Base-by-base conservation (phyloP, 2,797 vertebrate species). In the Phalanger gymnotis region DNA sequence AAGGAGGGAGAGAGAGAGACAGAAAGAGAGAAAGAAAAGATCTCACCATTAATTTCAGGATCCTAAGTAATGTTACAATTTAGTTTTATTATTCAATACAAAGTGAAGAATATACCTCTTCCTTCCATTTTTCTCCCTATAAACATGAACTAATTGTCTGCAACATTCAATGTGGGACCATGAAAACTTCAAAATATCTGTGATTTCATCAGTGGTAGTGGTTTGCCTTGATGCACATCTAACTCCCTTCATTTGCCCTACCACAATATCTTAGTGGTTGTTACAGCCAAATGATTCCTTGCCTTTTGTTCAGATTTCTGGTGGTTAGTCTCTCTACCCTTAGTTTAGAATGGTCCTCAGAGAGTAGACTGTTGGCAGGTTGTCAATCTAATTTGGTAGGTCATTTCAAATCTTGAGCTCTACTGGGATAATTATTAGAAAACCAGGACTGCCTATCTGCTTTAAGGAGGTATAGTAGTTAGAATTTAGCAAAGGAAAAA, bases 1-100 rank as follows among this genome's bases (percentile, higher is more conserved):
- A 55, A 0, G 54, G 1, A 16, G 7, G 54, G 5, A 19, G 2
- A 2, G 5, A 19, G 1, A 9, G 0, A 54, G 54, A 16, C 0
- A 54, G 54, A 16, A 3, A 54, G 14, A 16, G 2, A 54, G 54
- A 16, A 3, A 54, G 14, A 16, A 16, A 30, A 25, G 6, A 34
- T 13, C 12, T 61, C 58, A 12, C 2, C 16, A n/a, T 73, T 5
- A 73, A n/a, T 40, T 73, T 73, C 61, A 73, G 61, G 4, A 73
- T n/a, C 34, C 14, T 7, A n/a, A 73, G 61, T n/a, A 34, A 73
- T n/a, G 4, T n/a, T 16, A 73, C 4, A 73, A 73, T n/a, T 73
- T 40, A n/a, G 5, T n/a, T n/a, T 73, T 73, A 13, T 12, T 22
- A 16, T 73, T 73, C 34, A 73, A n/a, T n/a, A n/a, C 13, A 73